Evolutionary conservation across 2,113 vertebrate species (phyloP).

Genomic region (Progne subis): DNA sequence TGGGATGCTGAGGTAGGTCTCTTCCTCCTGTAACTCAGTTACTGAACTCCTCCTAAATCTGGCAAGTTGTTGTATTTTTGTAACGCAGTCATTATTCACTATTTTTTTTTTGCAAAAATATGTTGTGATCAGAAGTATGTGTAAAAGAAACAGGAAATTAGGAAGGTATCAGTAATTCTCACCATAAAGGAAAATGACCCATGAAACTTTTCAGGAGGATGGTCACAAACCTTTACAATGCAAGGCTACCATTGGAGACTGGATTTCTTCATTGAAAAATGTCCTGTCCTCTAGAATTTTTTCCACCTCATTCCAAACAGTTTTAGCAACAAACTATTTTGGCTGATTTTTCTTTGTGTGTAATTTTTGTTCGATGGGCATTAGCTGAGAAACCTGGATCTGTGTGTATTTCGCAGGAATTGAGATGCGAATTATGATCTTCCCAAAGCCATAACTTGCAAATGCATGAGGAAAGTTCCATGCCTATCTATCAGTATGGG

Average conservation of each 20-base stretch:
- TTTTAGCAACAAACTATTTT: not conserved
- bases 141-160: conserved; percentile 54
- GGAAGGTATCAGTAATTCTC: not conserved
- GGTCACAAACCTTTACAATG: not conserved
- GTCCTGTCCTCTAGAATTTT: not conserved
- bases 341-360: not conserved
- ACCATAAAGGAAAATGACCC: not conserved
- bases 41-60: conserved; percentile 15
- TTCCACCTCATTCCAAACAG: not conserved
- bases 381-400: not conserved
- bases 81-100: not conserved
- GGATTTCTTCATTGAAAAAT: not conserved
- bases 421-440: not conserved
- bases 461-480: not conserved
- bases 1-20: not conserved
- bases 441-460: not conserved
- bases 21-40: not conserved
- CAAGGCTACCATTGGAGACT: not conserved
- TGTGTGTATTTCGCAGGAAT: not conserved
- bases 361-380: not conserved
- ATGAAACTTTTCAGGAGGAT: not conserved
- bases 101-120: conserved; percentile 41
- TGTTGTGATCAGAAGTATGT: not conserved
- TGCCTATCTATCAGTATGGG: fast-evolving
- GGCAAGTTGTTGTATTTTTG: conserved; percentile 16